phyloP scores from a whole-genome alignment of 2,113 vertebrate species.

The Ciconia boyciana region DNA sequence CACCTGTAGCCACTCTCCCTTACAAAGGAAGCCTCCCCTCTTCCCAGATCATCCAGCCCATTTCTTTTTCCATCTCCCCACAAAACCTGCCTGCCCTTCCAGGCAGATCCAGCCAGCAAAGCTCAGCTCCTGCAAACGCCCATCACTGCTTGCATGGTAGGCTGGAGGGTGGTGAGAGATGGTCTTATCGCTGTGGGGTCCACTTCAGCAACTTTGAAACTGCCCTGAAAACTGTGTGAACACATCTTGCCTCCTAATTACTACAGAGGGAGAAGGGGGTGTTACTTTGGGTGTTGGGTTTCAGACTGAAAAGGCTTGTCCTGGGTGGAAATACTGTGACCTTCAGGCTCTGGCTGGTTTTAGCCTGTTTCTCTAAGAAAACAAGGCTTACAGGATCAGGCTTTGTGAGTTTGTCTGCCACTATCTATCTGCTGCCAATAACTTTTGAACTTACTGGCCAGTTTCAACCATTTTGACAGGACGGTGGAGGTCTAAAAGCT shows the following conservation, averaged over 20 bases:
- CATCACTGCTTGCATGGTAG: not conserved
- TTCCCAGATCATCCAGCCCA: not conserved
- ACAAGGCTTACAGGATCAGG: not conserved
- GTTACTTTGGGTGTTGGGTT: not conserved
- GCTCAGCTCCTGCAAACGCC: not conserved
- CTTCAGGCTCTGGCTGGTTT: not conserved
- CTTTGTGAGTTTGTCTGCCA: not conserved
- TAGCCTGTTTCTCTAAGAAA: not conserved
- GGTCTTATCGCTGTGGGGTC: rapidly evolving
- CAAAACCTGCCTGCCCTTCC: not conserved
- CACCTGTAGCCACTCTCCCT: slow-evolving; percentile 5
- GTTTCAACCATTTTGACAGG: not conserved
- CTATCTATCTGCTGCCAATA: not conserved
- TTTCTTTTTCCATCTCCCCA: not conserved
- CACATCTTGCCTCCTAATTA: not conserved
- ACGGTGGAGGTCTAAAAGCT: not conserved
- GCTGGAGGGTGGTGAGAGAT: not conserved
- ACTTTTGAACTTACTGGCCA: not conserved
- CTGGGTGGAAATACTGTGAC: not conserved
- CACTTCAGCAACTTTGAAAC: not conserved
- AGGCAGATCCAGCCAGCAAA: not conserved
- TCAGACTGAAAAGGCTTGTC: not conserved
- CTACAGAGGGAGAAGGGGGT: not conserved
- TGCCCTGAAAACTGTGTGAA: not conserved
- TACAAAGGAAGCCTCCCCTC: not conserved